Percentiles rank a stretch among this genome's conserved stretches.
These are phyloP conservation scores for Oscheius myriophilus DNA, from an alignment of 2,888 invertebrate genomes.

Conservation along the genomic window DNA sequence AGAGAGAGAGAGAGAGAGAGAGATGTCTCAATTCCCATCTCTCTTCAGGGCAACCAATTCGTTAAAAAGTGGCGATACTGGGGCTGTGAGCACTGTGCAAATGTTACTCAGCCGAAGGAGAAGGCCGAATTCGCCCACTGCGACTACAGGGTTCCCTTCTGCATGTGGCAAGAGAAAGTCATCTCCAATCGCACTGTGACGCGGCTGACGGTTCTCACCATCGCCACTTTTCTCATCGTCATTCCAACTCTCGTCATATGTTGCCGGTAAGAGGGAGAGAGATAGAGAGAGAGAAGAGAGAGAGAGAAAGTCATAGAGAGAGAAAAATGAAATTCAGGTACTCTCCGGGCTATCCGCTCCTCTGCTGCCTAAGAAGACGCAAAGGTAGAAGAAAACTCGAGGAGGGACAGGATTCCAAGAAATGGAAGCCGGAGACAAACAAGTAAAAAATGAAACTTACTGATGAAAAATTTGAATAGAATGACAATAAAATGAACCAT, in stretches of 20 bases:
- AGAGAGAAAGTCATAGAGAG: not conserved
- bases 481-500: no score
- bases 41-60: no score
- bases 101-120: slow-evolving; percentile 9
- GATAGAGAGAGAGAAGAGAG: not conserved
- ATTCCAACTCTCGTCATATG: slow-evolving; percentile 6
- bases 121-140: not conserved
- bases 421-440: no score
- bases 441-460: no score
- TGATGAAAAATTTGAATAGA: no score
- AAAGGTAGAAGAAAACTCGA: not conserved
- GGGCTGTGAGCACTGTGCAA: slow-evolving; percentile 1
- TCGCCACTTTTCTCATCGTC: slow-evolving; percentile 4
- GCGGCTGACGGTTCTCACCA: slow-evolving; percentile 1
- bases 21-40: no score
- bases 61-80: not conserved
- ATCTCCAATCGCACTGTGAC: slow-evolving; percentile 15
- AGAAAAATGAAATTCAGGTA: not conserved
- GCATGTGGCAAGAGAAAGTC: slow-evolving; percentile 7
- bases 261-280: not conserved
- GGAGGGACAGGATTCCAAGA: no score
- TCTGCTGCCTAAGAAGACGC: slow-evolving; percentile 7
- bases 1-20: no score
- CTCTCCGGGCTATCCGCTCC: slow-evolving; percentile 12
- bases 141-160: slow-evolving; percentile 10